Evolutionary conservation across 2,888 invertebrate species (phyloP).

Genomic region (Megamerina dolium): DNA sequence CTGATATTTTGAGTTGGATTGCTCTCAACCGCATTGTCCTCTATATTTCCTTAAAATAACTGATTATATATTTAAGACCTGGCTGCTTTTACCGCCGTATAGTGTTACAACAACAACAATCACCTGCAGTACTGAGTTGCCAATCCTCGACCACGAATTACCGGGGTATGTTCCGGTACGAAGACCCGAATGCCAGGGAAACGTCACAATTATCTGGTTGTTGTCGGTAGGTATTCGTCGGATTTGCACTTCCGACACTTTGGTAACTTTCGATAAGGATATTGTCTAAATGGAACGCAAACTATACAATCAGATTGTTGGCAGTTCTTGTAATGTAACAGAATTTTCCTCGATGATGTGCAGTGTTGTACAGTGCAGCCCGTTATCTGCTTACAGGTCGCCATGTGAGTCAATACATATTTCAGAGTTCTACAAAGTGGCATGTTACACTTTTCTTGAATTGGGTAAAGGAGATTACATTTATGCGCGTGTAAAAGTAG

Average conservation of each 20-base stretch:
- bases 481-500: constrained; percentile 96
- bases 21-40: too few relatives aligned
- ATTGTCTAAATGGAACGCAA: constrained; percentile 93
- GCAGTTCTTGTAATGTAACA: constrained; percentile 99
- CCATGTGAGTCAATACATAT: constrained; percentile 96
- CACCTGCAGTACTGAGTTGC: too few relatives aligned
- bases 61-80: too few relatives aligned
- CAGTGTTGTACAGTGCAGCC: constrained; percentile 92
- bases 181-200: too few relatives aligned
- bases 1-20: too few relatives aligned
- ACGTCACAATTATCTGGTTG: constrained; percentile 19
- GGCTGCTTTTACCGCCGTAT: too few relatives aligned
- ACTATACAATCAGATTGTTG: constrained; percentile 93
- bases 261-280: constrained; percentile 56
- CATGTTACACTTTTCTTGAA: constrained; percentile 69
- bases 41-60: too few relatives aligned
- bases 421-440: constrained; percentile 99
- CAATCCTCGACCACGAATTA: too few relatives aligned
- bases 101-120: too few relatives aligned
- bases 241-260: constrained; percentile 25
- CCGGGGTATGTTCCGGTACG: too few relatives aligned
- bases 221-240: constrained; percentile 24
- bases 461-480: constrained; percentile 81
- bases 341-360: constrained; percentile 96
- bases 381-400: constrained; percentile 86